Conservation (phyloP, 1,140 invertebrate species). For the Reticulitermes speratus region DNA sequence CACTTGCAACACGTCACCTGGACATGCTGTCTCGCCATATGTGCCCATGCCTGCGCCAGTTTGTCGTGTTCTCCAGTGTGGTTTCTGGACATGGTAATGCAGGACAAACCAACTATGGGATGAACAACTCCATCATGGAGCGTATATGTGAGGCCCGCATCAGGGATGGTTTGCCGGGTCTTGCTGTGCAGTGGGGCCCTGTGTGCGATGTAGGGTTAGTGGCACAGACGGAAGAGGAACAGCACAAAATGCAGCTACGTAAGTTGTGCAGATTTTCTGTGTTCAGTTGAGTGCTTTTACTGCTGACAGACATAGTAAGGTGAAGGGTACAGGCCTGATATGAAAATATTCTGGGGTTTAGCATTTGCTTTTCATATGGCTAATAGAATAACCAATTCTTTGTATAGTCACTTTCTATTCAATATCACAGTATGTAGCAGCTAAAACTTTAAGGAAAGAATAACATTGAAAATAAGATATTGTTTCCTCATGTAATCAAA, state of each 20-base stretch:
- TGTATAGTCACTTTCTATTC: too few species aligned
- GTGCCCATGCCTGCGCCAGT: slow-evolving; percentile 45
- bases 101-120: slow-evolving; percentile 40
- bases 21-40: slow-evolving; percentile 57
- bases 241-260: slow-evolving; percentile 44
- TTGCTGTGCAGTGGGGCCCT: slow-evolving; percentile 49
- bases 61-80: slow-evolving; percentile 40
- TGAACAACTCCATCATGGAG: slow-evolving; percentile 40
- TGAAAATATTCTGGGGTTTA: too few species aligned
- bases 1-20: slow-evolving; percentile 57
- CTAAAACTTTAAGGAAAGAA: too few species aligned
- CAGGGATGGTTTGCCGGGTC: slow-evolving; percentile 34
- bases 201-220: slow-evolving; percentile 70
- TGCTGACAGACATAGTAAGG: too few species aligned
- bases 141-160: slow-evolving; percentile 38
- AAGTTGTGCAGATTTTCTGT: too few species aligned
- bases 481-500: too few species aligned
- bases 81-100: slow-evolving; percentile 38
- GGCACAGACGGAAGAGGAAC: slow-evolving; percentile 78
- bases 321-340: too few species aligned
- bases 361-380: too few species aligned
- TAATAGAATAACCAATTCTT: too few species aligned
- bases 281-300: too few species aligned
- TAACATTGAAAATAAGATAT: too few species aligned
- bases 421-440: too few species aligned